Percentiles rank a stretch among this genome's conserved stretches.
These are phyloP conservation scores for Chiroxiphia lanceolata DNA, from an alignment of 2,797 vertebrate species.

Conservation along the genomic window DNA sequence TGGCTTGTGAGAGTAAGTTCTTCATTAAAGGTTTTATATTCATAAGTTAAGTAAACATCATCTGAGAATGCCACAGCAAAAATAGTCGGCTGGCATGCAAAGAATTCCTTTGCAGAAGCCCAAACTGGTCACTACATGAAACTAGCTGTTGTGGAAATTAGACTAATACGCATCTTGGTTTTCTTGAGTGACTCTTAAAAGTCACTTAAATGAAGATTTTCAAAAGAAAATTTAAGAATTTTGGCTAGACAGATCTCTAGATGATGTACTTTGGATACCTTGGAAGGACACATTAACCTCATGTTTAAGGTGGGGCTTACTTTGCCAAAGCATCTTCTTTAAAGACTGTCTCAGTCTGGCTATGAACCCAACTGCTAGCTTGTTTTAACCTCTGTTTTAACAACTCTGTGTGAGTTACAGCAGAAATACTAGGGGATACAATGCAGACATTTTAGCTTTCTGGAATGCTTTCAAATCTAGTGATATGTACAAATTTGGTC, in stretches of 20 bases:
- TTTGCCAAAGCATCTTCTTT: background rate
- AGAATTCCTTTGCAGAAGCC: background rate
- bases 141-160: background rate
- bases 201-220: background rate
- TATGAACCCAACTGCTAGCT: background rate
- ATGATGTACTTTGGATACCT: background rate
- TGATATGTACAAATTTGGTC: background rate
- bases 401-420: background rate
- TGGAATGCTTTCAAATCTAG: background rate
- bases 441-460: background rate
- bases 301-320: background rate
- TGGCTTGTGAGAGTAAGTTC: background rate
- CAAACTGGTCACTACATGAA: background rate
- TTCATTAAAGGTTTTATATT: background rate
- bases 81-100: background rate
- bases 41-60: background rate
- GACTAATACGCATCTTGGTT: background rate
- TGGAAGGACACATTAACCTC: background rate
- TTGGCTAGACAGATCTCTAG: background rate
- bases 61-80: background rate
- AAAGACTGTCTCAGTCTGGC: background rate
- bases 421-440: background rate
- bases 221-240: background rate
- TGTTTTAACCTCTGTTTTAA: background rate
- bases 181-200: background rate